A percentile compares a stretch with the other conserved stretches of the same genome.
Conservation (phyloP, 2,888 invertebrate species). For the Dryococelus australis region DNA sequence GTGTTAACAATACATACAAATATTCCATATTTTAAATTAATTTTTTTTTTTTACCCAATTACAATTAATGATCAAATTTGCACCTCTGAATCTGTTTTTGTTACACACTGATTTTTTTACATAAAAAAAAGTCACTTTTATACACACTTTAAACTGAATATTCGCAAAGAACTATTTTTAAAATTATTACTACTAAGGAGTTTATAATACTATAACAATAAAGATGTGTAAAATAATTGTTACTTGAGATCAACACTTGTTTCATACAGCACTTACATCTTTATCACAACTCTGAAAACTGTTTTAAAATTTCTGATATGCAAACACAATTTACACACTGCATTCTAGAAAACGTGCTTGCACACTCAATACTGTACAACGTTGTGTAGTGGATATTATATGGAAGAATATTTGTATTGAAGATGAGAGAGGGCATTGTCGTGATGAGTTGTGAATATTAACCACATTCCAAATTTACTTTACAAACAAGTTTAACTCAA, state of each 20-base stretch:
- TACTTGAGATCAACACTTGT: not conserved
- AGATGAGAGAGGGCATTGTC: too few species aligned
- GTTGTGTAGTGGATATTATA: too few species aligned
- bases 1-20: not conserved
- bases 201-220: not conserved
- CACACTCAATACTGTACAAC: not conserved
- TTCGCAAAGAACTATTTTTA: not conserved
- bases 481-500: too few species aligned
- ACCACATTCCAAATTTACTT: too few species aligned
- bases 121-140: not conserved
- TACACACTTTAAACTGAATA: not conserved
- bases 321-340: slow-evolving; percentile 9
- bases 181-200: not conserved
- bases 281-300: not conserved
- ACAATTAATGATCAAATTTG: too few species aligned
- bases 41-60: not conserved
- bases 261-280: not conserved
- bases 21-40: not conserved
- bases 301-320: not conserved
- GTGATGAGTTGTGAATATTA: too few species aligned
- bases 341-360: not conserved
- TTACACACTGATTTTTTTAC: too few species aligned
- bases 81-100: too few species aligned
- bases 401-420: too few species aligned
- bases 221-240: not conserved